A percentile compares a stretch with the other conserved stretches of the same genome.
phyloP scores from a whole-genome alignment of 1,140 invertebrate species.

The Ooceraea biroi region DNA sequence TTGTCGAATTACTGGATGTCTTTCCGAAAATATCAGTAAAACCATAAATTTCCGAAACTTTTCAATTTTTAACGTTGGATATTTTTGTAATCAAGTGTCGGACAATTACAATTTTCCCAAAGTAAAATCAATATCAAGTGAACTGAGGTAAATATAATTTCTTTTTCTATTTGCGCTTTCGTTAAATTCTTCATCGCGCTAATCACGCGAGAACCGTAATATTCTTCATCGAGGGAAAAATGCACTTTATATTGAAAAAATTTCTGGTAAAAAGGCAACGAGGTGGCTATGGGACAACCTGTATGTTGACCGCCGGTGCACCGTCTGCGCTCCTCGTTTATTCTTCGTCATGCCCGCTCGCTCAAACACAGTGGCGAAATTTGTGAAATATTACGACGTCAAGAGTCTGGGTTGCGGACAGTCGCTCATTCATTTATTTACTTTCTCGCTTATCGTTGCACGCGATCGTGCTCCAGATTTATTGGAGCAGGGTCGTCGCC shows the following conservation, averaged over 20 bases:
- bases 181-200: neutral
- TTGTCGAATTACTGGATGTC: neutral
- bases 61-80: neutral
- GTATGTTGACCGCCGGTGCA: conserved; percentile 16
- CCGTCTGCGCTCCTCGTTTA: conserved; percentile 14
- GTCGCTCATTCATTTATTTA: conserved; percentile 61
- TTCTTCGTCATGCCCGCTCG: conserved; percentile 27
- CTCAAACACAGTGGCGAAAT: conserved; percentile 36
- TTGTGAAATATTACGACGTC: conserved; percentile 53
- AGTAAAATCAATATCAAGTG: neutral
- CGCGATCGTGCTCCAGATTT: conserved; percentile 59
- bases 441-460: conserved; percentile 56
- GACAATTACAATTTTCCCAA: neutral
- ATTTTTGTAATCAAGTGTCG: neutral
- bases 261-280: neutral
- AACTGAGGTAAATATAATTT: conserved; percentile 1
- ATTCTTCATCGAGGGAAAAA: neutral
- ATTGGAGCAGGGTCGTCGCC: conserved; percentile 61
- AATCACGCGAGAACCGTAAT: neutral
- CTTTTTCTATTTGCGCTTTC: neutral
- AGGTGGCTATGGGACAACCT: neutral
- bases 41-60: neutral
- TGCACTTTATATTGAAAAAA: conserved; percentile 15
- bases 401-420: conserved; percentile 3
- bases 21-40: neutral